Conservation (phyloP, 2,888 invertebrate genomes). For the Cyaniris semiargus region DNA sequence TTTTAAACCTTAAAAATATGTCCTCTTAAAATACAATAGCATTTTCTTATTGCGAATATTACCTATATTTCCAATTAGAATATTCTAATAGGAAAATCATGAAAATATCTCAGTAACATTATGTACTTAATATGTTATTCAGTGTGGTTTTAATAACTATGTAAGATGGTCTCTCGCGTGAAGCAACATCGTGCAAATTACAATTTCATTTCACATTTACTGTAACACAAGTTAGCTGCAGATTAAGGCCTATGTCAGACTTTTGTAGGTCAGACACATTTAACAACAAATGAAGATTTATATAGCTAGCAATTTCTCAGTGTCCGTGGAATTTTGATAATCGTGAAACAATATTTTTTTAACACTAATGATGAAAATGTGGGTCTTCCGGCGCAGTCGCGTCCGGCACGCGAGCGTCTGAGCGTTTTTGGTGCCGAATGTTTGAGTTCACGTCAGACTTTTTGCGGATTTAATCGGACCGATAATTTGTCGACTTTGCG, state of each 20-base stretch:
- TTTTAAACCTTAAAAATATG: too few relatives aligned
- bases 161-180: background rate
- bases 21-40: too few relatives aligned
- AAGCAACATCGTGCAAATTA: slow-evolving; percentile 3
- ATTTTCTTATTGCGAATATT: too few relatives aligned
- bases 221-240: background rate
- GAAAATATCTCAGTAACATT: too few relatives aligned
- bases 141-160: too few relatives aligned
- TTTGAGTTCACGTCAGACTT: background rate
- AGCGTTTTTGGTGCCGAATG: background rate
- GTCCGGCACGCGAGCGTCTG: slow-evolving; percentile 7
- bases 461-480: background rate
- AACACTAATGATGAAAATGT: slow-evolving; percentile 40
- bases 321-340: slow-evolving; percentile 35
- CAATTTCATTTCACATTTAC: background rate
- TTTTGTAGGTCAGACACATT: background rate
- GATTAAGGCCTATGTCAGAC: background rate
- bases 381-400: slow-evolving; percentile 41
- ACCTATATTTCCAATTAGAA: too few relatives aligned
- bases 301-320: slow-evolving; percentile 33
- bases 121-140: too few relatives aligned
- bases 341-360: slow-evolving; percentile 40
- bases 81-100: too few relatives aligned
- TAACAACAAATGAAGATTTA: background rate
- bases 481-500: too few relatives aligned